phyloP scores from a whole-genome alignment of 2,113 vertebrate genomes.

The Ariopsis seemanni region DNA sequence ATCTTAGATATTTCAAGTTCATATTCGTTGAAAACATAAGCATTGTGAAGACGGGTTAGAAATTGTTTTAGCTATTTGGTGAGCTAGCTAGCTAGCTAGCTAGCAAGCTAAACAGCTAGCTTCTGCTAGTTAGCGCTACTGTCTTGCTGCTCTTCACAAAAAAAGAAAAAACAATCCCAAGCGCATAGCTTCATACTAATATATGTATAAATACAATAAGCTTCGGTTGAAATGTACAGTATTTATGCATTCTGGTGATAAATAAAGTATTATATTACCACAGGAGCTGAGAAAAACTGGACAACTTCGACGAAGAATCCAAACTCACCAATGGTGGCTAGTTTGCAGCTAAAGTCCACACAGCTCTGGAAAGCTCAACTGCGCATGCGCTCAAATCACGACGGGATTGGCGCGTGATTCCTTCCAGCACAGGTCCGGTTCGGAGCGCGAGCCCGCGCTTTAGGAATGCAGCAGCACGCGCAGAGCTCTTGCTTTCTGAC shows the following conservation, averaged over 20 bases:
- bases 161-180: background rate
- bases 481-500: constrained; percentile 30
- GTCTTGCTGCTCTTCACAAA: background rate
- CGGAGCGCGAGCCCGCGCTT: constrained; percentile 56
- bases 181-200: background rate
- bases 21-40: background rate
- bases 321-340: constrained; percentile 70
- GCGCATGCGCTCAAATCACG: constrained; percentile 66
- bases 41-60: background rate
- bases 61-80: no score
- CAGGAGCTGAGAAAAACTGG: background rate
- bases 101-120: background rate
- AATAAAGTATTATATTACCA: background rate
- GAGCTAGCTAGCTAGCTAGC: background rate
- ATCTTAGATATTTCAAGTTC: background rate
- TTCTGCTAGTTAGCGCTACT: background rate
- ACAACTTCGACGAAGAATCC: constrained; percentile 64
- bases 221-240: constrained; percentile 41
- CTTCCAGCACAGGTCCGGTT: constrained; percentile 59
- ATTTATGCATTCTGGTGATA: constrained; percentile 55
- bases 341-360: constrained; percentile 42
- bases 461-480: constrained; percentile 48
- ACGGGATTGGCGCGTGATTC: constrained; percentile 64
- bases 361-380: constrained; percentile 9
- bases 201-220: no score